Evolutionary conservation across 2,888 invertebrate genomes (phyloP).

Genomic region (Ichneumon xanthorius): DNA sequence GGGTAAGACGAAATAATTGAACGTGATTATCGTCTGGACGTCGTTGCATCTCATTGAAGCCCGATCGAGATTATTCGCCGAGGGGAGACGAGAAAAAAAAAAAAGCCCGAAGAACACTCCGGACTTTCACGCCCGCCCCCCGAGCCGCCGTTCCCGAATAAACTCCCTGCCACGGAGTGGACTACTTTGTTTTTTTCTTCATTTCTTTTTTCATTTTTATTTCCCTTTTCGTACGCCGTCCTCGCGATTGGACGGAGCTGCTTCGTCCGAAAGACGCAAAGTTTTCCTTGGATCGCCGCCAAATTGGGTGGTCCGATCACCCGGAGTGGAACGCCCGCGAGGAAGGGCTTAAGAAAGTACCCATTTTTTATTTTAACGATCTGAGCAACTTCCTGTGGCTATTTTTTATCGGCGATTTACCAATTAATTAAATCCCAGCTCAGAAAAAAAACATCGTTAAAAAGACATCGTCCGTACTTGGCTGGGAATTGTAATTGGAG

Average conservation of each 20-base stretch:
- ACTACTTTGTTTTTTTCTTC: background rate
- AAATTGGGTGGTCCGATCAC: background rate
- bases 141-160: background rate
- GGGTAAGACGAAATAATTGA: slow-evolving; percentile 10
- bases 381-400: background rate
- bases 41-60: background rate
- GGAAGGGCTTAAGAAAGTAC: background rate
- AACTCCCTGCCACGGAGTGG: background rate
- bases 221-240: background rate
- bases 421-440: background rate
- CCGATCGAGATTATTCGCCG: background rate
- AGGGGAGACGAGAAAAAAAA: background rate
- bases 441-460: background rate
- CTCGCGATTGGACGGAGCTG: background rate
- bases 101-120: background rate
- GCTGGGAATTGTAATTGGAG: no score
- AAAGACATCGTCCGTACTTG: no score
- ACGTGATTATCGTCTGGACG: slow-evolving; percentile 8
- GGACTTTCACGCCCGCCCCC: no score
- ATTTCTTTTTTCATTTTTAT: background rate
- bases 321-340: background rate
- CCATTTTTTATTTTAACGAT: background rate
- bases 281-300: background rate
- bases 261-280: background rate
- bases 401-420: background rate